Conservation (phyloP, 2,888 invertebrate species). For the Zaprionus lineosus region DNA sequence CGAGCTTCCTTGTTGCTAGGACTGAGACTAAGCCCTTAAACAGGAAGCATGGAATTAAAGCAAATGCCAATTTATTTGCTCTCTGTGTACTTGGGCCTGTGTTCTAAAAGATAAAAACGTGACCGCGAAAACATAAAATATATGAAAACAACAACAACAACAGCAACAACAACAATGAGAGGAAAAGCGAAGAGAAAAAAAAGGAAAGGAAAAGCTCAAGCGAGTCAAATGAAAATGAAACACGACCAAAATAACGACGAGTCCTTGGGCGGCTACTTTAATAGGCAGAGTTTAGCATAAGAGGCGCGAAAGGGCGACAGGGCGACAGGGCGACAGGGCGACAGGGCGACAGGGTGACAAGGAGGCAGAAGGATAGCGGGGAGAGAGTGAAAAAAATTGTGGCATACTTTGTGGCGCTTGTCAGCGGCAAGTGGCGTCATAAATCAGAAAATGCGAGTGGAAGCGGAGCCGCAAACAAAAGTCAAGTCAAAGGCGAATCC, state of each 20-base stretch:
- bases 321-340: background rate
- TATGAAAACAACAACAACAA: conserved; percentile 9
- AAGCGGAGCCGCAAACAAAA: conserved; percentile 47
- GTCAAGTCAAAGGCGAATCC: conserved; percentile 53
- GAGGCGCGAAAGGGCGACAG: background rate
- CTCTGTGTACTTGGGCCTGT: conserved; percentile 33
- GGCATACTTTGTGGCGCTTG: conserved; percentile 59
- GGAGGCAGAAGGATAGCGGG: background rate
- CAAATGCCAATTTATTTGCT: conserved; percentile 49
- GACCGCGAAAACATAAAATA: conserved; percentile 69
- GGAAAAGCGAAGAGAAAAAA: background rate
- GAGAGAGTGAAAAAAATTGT: conserved; percentile 27
- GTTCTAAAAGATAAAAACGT: conserved; percentile 68
- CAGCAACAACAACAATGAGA: background rate
- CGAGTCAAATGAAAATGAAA: conserved; percentile 47
- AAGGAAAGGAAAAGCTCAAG: conserved; percentile 11
- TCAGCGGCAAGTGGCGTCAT: conserved; percentile 71
- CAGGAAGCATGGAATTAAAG: conserved; percentile 37
- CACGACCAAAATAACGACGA: conserved; percentile 15
- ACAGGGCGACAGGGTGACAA: background rate
- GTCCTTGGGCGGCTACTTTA: conserved; percentile 35
- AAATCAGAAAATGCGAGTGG: conserved; percentile 52
- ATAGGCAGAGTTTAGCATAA: conserved; percentile 45
- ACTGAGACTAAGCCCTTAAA: background rate
- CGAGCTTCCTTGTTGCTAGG: no score